Base-by-base conservation (phyloP, 2,888 invertebrate genomes). In the Philonicus albiceps region DNA sequence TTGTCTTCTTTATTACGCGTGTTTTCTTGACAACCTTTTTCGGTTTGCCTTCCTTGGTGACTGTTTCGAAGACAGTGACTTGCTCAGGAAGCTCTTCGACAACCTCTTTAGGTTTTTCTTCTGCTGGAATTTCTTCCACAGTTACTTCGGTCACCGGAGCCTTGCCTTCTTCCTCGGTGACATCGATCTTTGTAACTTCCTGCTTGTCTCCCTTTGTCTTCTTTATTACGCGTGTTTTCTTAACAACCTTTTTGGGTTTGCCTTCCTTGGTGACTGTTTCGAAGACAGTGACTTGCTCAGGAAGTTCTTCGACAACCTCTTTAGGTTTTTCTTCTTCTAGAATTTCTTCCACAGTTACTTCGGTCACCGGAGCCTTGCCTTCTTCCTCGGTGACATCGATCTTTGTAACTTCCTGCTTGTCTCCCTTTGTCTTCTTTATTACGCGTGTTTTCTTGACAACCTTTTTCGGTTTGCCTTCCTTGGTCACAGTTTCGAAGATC, bases 401-500 rank as follows among this genome's bases (percentile, higher is more conserved):
- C 89, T 92, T 91, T 0, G 92, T 92, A n/a, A 91, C 89, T 88
- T 93, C 91, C 81, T 91, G 89, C 89, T 91, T 91, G 75, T 88
- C 87, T n/a, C 89, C 88, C 88, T 89, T 91, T 1, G 89, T 90
- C 89, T 91, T 91, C 87, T 90, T 91, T 64, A 91, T 90, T 6
- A 90, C 90, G 30, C 91, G 89, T 55, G 87, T 86, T 43, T 87
- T 91, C 37, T 88, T 89, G 16, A 89, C 89, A 86, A 89, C 90
- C 88, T 91, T 93, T 84, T 91, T 91, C 1, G 92, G 91, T 84
- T 89, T 90, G 37, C 91, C 92, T 89, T 91, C 90, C 88, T 90
- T 78, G 1, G 87, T 85, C 1, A 88, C 53, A 0, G 88, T 83
- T 27, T 89, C 88, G 1, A 88, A 0, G 0, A 89, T 86, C 0